Percentiles rank a stretch among this genome's conserved stretches.
Evolutionary conservation across 2,888 invertebrate species (phyloP).

Genomic region (Trichopoda pennipes): DNA sequence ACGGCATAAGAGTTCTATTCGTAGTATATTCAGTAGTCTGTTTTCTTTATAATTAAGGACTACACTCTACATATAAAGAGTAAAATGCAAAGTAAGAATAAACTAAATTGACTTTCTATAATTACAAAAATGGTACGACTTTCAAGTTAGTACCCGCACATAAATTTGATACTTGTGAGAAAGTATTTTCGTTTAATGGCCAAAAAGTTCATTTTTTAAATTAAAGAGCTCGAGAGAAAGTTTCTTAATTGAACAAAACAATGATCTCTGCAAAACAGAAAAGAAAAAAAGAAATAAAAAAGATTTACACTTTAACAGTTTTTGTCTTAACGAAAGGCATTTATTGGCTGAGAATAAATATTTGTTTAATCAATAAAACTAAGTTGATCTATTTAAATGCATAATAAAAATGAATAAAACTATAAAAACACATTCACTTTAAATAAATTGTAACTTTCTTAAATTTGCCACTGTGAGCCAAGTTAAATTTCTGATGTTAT

Average conservation of each 20-base stretch:
- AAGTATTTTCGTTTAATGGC: too few species aligned
- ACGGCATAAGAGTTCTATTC: too few species aligned
- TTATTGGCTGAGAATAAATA: neutral
- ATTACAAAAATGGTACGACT: neutral
- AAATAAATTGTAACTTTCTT: constrained; percentile 47
- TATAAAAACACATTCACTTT: constrained; percentile 21
- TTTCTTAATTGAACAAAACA: neutral
- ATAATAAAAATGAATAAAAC: constrained; percentile 2
- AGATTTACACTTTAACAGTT: too few species aligned
- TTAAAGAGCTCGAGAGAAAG: constrained; percentile 17
- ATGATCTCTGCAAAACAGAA: neutral
- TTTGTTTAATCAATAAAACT: constrained; percentile 18
- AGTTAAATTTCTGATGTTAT: constrained; percentile 21
- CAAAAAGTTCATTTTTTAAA: neutral
- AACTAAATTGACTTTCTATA: too few species aligned
- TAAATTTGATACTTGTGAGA: too few species aligned
- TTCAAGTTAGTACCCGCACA: too few species aligned
- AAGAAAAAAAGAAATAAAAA: neutral
- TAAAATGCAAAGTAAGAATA: too few species aligned
- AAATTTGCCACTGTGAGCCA: constrained; percentile 42
- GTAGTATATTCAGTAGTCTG: too few species aligned
- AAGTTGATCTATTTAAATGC: constrained; percentile 13
- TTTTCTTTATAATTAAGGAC: too few species aligned
- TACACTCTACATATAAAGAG: too few species aligned
- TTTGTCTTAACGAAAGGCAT: neutral